phyloP scores from a whole-genome alignment of 2,797 vertebrate species.

The Gallinago solitaria region DNA sequence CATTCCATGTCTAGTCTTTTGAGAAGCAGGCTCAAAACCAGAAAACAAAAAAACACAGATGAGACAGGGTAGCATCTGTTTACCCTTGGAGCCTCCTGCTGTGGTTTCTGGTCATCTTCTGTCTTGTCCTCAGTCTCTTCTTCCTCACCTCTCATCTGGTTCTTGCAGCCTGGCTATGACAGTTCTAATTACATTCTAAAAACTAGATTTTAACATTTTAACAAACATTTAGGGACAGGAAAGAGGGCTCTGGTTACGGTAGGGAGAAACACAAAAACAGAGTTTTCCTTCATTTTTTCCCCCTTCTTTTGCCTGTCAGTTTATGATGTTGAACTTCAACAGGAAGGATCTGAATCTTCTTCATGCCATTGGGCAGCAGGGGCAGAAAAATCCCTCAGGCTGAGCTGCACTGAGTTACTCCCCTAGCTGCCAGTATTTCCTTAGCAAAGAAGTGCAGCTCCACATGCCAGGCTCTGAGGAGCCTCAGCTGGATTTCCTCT shows the following conservation, averaged over 20 bases:
- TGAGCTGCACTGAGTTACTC: neutral
- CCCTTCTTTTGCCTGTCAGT: neutral
- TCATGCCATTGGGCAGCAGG: neutral
- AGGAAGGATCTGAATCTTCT: neutral
- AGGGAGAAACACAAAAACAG: neutral
- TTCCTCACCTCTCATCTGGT: neutral
- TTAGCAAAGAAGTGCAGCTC: neutral
- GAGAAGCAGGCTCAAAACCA: neutral
- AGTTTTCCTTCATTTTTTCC: neutral
- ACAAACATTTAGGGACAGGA: neutral
- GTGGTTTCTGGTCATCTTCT: neutral
- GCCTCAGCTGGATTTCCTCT: conserved; percentile 2
- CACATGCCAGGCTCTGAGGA: neutral
- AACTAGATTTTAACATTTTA: neutral
- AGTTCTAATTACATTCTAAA: neutral
- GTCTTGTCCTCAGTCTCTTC: neutral
- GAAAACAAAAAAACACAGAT: neutral
- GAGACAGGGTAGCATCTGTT: neutral
- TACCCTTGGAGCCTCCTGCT: neutral
- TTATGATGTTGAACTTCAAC: neutral
- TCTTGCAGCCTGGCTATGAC: neutral
- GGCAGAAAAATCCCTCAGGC: neutral
- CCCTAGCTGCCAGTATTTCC: conserved; percentile 20
- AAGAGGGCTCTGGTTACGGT: neutral
- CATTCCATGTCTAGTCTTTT: neutral